Percentiles rank a stretch among this genome's conserved stretches.
These are phyloP conservation scores for Agriopis aurantiaria DNA, from an alignment of 2,888 invertebrate genomes.

Conservation along the genomic window DNA sequence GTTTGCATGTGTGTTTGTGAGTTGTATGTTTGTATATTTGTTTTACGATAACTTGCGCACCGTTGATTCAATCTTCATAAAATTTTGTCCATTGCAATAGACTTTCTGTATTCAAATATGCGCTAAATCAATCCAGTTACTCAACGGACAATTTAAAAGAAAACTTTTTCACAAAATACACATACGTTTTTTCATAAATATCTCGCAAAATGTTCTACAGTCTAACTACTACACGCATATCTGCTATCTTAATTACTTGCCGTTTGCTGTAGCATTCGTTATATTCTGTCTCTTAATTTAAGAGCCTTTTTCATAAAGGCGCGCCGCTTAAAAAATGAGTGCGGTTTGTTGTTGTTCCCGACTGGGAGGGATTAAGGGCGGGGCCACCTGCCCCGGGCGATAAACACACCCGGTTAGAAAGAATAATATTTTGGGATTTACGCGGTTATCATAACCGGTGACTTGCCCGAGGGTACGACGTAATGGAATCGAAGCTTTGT, in stretches of 20 bases:
- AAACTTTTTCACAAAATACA: neutral
- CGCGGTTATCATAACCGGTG: conserved; percentile 1
- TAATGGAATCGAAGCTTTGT: conserved; percentile 12
- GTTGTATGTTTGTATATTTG: too few relatives aligned
- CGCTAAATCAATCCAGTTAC: too few relatives aligned
- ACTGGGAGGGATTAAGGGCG: conserved; percentile 40
- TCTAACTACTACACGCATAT: conserved; percentile 1
- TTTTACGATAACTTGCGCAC: too few relatives aligned
- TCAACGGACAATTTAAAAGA: too few relatives aligned
- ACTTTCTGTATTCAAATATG: too few relatives aligned
- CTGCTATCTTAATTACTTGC: conserved; percentile 29
- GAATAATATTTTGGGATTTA: conserved; percentile 15
- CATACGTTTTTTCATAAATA: neutral
- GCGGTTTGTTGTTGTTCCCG: conserved; percentile 45
- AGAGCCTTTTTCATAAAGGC: conserved; percentile 51
- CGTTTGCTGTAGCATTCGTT: conserved; percentile 41
- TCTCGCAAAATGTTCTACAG: too few relatives aligned
- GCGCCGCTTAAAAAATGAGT: conserved; percentile 53
- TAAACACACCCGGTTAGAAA: conserved; percentile 7
- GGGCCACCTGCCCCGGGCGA: conserved; percentile 7
- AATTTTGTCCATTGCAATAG: too few relatives aligned
- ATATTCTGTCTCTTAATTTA: conserved; percentile 51
- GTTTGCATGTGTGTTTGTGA: too few relatives aligned
- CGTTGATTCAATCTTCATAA: too few relatives aligned
- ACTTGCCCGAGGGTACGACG: conserved; percentile 1